Percentiles rank a stretch among this genome's conserved stretches.
Evolutionary conservation across 2,797 vertebrate species (phyloP).

Genomic region (Bradypodion pumilum): DNA sequence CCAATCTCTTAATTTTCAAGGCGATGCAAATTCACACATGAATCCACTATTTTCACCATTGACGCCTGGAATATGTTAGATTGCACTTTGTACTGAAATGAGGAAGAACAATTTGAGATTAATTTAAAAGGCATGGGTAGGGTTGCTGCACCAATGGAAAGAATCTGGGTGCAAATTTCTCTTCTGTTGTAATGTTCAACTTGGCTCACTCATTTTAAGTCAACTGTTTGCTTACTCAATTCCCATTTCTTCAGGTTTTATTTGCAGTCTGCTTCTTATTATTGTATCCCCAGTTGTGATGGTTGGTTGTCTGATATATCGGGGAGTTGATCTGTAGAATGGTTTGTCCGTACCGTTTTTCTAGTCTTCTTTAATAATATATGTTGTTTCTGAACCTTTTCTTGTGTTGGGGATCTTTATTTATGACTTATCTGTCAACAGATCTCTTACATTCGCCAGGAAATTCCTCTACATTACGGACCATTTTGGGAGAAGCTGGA

Average conservation of each 20-base stretch:
- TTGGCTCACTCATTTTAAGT: not conserved
- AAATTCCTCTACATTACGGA: not conserved
- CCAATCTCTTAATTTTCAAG: constrained; percentile 67
- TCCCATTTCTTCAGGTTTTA: not conserved
- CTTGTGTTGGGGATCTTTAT: not conserved
- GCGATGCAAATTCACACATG: constrained; percentile 40
- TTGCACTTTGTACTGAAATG: constrained; percentile 42
- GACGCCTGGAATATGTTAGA: constrained; percentile 39
- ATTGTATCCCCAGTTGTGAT: not conserved
- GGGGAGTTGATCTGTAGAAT: not conserved
- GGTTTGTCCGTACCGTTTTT: not conserved
- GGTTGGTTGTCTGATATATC: not conserved
- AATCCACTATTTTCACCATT: constrained; percentile 43
- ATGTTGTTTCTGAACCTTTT: not conserved
- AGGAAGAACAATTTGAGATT: not conserved
- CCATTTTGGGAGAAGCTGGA: not conserved
- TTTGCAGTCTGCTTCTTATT: not conserved
- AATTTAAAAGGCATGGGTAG: not conserved
- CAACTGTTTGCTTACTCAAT: not conserved
- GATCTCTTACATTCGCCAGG: too few species aligned
- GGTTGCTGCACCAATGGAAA: not conserved
- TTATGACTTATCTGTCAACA: not conserved
- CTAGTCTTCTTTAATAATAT: too few species aligned
- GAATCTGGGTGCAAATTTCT: not conserved
- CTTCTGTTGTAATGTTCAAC: not conserved